Conservation (phyloP, 2,113 vertebrate species). For the Microtus richardsoni region DNA sequence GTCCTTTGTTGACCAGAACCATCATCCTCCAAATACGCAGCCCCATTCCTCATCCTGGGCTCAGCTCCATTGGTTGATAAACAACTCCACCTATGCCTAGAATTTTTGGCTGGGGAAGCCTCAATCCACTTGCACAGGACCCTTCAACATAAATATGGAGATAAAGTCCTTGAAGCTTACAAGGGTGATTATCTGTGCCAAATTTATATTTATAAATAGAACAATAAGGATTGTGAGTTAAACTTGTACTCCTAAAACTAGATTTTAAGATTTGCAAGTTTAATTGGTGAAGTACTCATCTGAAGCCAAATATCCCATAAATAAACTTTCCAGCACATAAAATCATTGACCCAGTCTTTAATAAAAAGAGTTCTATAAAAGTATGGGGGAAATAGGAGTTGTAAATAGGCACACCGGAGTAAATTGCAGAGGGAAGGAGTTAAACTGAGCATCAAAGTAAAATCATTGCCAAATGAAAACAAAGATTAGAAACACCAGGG, state of each 20-base stretch:
- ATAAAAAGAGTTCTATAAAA: slow-evolving; percentile 20
- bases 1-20: background rate
- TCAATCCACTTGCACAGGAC: background rate
- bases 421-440: background rate
- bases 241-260: slow-evolving; percentile 41
- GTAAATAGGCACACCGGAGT: background rate
- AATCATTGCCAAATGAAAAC: background rate
- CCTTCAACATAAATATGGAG: slow-evolving; percentile 29
- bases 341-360: slow-evolving; percentile 18
- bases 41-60: background rate
- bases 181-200: slow-evolving; percentile 3
- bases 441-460: slow-evolving; percentile 16
- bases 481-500: slow-evolving; percentile 7
- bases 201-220: slow-evolving; percentile 52
- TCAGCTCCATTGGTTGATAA: background rate
- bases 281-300: slow-evolving; percentile 26
- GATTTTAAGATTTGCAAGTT: slow-evolving; percentile 33
- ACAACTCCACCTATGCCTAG: background rate
- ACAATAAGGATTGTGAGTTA: slow-evolving; percentile 18
- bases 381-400: background rate
- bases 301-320: slow-evolving; percentile 42
- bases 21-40: background rate
- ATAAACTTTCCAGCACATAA: slow-evolving; percentile 36
- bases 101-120: background rate
- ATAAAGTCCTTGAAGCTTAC: slow-evolving; percentile 36